phyloP scores from a whole-genome alignment of 2,888 invertebrate species.

The Yponomeuta malinellus region DNA sequence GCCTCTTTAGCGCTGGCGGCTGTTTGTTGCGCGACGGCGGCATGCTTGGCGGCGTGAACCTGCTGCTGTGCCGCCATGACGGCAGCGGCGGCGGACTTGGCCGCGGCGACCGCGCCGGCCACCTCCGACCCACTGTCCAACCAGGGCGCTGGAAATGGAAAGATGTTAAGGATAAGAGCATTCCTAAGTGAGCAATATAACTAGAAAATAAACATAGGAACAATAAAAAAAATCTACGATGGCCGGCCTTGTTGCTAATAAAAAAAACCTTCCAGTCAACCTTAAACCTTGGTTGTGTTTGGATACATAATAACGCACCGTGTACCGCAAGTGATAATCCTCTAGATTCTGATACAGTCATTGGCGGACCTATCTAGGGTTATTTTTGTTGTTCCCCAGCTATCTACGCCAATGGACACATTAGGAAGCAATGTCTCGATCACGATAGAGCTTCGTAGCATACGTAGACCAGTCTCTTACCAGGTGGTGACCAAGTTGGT shows the following conservation, averaged over 20 bases:
- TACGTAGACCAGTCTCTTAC: background rate
- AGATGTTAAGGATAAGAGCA: background rate
- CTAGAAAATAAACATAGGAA: background rate
- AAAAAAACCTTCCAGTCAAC: too few species aligned
- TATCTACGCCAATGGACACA: too few species aligned
- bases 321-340: too few species aligned
- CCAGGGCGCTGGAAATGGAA: conserved; percentile 21
- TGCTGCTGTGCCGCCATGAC: conserved; percentile 83
- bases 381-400: too few species aligned
- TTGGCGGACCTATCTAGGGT: too few species aligned
- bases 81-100: conserved; percentile 82
- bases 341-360: too few species aligned
- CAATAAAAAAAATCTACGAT: background rate
- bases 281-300: too few species aligned
- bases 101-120: conserved; percentile 82
- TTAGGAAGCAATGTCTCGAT: background rate
- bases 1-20: conserved; percentile 84
- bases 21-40: conserved; percentile 82
- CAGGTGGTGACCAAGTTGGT: conserved; percentile 28
- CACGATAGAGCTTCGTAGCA: background rate
- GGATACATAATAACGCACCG: too few species aligned
- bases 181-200: background rate
- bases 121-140: conserved; percentile 79
- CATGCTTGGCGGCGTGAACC: conserved; percentile 83
- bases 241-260: background rate